Evolutionary conservation across 2,797 vertebrate species (phyloP).

Genomic region (Lacerta agilis): DNA sequence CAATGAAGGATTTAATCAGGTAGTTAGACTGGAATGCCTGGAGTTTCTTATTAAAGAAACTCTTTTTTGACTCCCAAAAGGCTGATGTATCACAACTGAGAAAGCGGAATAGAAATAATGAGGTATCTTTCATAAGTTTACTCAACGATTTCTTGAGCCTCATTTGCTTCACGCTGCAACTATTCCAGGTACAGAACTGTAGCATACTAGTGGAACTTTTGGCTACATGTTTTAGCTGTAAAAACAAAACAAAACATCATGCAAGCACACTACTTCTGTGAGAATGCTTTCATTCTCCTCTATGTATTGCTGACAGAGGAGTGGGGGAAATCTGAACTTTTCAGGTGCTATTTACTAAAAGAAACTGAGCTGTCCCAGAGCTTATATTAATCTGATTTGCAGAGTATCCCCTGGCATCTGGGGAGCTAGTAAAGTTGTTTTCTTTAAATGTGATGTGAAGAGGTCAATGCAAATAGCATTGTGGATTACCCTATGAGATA

Average conservation of each 20-base stretch:
- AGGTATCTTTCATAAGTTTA: slow-evolving; percentile 8
- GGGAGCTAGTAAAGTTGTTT: slow-evolving; percentile 69
- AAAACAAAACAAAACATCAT: slow-evolving; percentile 41
- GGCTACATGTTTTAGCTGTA: slow-evolving; percentile 50
- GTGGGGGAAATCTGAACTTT: slow-evolving; percentile 46
- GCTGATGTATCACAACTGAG: background rate
- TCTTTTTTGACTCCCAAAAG: background rate
- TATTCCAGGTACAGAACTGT: slow-evolving; percentile 36
- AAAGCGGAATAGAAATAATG: background rate
- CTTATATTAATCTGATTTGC: slow-evolving; percentile 79
- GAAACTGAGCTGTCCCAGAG: slow-evolving; percentile 70
- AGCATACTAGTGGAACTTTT: slow-evolving; percentile 55
- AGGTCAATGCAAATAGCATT: slow-evolving; percentile 59
- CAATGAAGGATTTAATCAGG: slow-evolving; percentile 55
- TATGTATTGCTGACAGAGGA: slow-evolving; percentile 32
- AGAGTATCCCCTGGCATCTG: slow-evolving; percentile 66
- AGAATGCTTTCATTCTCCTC: slow-evolving; percentile 30
- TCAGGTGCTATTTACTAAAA: slow-evolving; percentile 71
- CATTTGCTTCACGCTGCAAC: background rate
- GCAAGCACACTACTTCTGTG: slow-evolving; percentile 42
- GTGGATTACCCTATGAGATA: slow-evolving; percentile 59
- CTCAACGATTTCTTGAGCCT: background rate
- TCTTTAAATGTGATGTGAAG: slow-evolving; percentile 72
- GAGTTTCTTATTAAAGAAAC: background rate
- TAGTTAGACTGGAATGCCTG: slow-evolving; percentile 70